These are phyloP conservation scores for Phaonia tiefii DNA, from an alignment of 2,888 invertebrate species.

Conservation along the genomic window DNA sequence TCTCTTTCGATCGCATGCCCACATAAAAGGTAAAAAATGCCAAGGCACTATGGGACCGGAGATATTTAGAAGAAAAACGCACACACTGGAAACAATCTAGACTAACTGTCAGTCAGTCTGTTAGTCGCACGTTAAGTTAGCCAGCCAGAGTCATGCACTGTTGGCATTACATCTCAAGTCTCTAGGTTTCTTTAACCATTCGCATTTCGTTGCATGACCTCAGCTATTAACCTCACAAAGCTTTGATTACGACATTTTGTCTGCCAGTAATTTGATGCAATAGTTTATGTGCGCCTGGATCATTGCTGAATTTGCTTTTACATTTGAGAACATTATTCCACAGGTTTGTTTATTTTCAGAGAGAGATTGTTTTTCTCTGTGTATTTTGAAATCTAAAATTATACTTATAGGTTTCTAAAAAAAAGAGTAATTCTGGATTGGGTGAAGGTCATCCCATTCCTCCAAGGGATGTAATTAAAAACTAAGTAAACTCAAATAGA, in stretches of 20 bases:
- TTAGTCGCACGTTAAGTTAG: constrained; percentile 28
- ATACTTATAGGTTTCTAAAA: too few species aligned
- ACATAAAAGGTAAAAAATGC: constrained; percentile 2
- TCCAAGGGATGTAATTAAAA: too few species aligned
- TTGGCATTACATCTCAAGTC: constrained; percentile 52
- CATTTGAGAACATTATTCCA: constrained; percentile 10
- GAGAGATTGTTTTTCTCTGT: too few species aligned
- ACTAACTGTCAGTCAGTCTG: constrained; percentile 36
- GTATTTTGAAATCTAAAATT: too few species aligned
- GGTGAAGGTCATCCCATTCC: too few species aligned
- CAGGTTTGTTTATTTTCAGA: too few species aligned
- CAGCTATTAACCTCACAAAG: constrained; percentile 61
- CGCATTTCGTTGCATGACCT: constrained; percentile 53
- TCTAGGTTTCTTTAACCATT: neutral
- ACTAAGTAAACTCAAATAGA: too few species aligned
- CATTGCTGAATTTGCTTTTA: constrained; percentile 13
- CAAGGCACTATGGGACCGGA: neutral
- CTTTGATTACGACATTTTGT: constrained; percentile 54
- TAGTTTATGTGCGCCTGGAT: constrained; percentile 6
- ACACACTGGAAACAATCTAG: constrained; percentile 52
- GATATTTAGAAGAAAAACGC: constrained; percentile 32
- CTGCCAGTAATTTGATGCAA: constrained; percentile 25
- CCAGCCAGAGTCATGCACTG: constrained; percentile 47
- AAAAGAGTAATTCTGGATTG: too few species aligned
- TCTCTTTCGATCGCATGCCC: constrained; percentile 25